Conservation (phyloP, 2,888 invertebrate species). For the Baronia brevicornis region DNA sequence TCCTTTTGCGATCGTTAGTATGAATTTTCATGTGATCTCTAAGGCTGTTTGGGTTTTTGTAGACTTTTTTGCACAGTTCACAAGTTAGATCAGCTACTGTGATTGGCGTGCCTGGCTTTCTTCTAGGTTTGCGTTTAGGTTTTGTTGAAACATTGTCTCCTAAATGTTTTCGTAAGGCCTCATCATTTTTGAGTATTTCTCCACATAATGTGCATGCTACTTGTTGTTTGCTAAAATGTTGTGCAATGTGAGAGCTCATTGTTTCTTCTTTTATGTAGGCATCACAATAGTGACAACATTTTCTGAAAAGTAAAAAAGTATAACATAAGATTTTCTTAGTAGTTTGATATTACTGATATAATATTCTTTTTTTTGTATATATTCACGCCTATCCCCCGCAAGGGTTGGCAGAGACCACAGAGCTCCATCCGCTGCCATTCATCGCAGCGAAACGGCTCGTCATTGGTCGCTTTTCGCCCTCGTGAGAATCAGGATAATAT, state of each 20-base stretch:
- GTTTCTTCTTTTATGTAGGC: conserved; percentile 26
- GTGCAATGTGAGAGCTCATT: conserved; percentile 33
- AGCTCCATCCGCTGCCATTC: no score
- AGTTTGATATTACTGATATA: neutral
- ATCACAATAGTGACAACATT: conserved; percentile 41
- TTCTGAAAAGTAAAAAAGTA: conserved; percentile 23
- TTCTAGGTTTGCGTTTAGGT: conserved; percentile 40
- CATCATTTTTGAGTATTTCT: conserved; percentile 47
- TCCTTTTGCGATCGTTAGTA: conserved; percentile 61
- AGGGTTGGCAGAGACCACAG: no score
- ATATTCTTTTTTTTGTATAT: neutral
- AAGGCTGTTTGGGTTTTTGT: conserved; percentile 43
- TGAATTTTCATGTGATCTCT: conserved; percentile 78
- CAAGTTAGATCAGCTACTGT: conserved; percentile 59
- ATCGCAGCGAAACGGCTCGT: no score
- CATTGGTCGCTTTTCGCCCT: no score
- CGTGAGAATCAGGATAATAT: no score
- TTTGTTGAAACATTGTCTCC: conserved; percentile 37
- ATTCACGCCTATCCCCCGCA: no score
- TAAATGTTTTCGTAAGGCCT: conserved; percentile 40
- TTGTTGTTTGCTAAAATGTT: conserved; percentile 38
- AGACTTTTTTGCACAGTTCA: conserved; percentile 51
- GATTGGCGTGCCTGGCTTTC: conserved; percentile 52
- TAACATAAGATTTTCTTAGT: neutral
- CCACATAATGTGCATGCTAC: conserved; percentile 47